Evolutionary conservation across 2,797 vertebrate species (phyloP), one percentile per base, ranked within the genome.

Genomic region (Ispidina lecontei): DNA sequence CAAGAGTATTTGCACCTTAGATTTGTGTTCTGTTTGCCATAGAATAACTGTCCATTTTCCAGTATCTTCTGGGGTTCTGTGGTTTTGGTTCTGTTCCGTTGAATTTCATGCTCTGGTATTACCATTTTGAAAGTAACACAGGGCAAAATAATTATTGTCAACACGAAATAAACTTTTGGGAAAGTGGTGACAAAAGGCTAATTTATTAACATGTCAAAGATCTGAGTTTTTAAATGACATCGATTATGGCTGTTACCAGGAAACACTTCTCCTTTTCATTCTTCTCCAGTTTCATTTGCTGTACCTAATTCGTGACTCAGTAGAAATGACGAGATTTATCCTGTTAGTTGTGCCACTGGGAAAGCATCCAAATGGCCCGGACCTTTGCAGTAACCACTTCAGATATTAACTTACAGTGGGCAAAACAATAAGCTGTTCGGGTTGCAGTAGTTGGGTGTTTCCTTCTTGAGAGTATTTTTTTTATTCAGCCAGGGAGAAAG

Each of bases 261-360:
- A 94, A 94, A 91, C 84, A 72, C 75, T 91, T 95, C 35, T 92
- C 63, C 70, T 93, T 95, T 93, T 89, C 89, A 91, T 91, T 94
- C 91, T 95, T 90, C 86, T 78, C 84, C 75, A 94, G 91, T 84
- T 93, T 75, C 15, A 26, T 87, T 93, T 31, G 5, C 72, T 93
- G 81, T 94, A 94, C 89, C 93, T 91, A 89, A 94, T 94, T 93
- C 86, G 83, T 96, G 95, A 96, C 89, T 96, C 94, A 94, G 93
- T 93, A 93, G 88, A 93, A 94, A 91, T 92, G 93, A 95, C 63
- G 65, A 95, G 91, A 89, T 93, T 94, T 96, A 67, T 91, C 90
- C 93, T 95, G 91, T 83, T 92, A 51, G 91, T 83, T 96, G 95
- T 96, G 91, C 95, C 86, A 93, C 94, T 94, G 90, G 96, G 95